phyloP scores from a whole-genome alignment of 2,888 invertebrate species.

The Conomelus anceps region DNA sequence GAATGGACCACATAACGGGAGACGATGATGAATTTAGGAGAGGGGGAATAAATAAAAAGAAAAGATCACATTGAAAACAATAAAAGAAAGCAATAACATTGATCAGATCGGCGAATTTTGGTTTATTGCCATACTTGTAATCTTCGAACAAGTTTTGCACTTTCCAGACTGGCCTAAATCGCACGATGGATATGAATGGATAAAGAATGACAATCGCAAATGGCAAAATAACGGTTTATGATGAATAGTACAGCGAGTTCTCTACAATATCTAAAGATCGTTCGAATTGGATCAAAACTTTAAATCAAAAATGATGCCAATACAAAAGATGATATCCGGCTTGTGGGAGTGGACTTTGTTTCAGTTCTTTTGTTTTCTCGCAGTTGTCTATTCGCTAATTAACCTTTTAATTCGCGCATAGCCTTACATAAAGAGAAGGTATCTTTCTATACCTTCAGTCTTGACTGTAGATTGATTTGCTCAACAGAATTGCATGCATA shows the following conservation, averaged over 20 bases:
- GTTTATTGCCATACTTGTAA: neutral
- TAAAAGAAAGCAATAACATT: neutral
- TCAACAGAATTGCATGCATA: no score
- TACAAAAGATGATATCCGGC: neutral
- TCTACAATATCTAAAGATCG: neutral
- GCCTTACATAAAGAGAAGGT: no score
- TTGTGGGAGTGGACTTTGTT: no score
- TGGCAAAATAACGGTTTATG: neutral
- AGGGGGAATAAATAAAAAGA: no score
- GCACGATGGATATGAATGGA: neutral
- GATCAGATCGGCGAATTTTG: neutral
- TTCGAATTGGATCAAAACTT: neutral
- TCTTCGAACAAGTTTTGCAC: neutral
- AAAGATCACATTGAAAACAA: neutral
- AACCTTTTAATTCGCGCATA: no score
- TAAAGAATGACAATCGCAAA: neutral
- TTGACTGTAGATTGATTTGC: no score
- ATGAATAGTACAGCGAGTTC: neutral
- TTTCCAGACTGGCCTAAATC: neutral
- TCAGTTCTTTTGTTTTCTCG: no score
- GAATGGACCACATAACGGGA: neutral
- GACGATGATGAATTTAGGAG: neutral
- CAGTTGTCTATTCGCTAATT: no score
- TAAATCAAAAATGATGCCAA: neutral
- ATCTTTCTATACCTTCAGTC: no score